Evolutionary conservation across 2,113 vertebrate genomes (phyloP).

Genomic region (Pluvianellus socialis): DNA sequence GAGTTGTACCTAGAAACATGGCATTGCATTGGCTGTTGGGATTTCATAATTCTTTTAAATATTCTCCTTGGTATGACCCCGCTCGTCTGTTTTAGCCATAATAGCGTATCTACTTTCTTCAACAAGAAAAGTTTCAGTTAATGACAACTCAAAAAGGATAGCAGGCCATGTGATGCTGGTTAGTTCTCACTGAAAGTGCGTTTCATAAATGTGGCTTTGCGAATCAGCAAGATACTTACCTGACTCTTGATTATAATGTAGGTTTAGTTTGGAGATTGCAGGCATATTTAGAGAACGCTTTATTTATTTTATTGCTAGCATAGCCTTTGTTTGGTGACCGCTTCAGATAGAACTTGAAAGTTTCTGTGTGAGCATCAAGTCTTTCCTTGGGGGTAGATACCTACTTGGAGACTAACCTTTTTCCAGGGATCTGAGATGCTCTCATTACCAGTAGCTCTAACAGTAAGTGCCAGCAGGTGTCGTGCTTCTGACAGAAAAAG

Average conservation of each 20-base stretch:
- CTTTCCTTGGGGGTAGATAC: not conserved
- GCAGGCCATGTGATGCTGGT: not conserved
- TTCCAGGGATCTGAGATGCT: not conserved
- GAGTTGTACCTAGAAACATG: no score
- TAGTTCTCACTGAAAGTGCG: not conserved
- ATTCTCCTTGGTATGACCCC: no score
- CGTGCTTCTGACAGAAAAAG: not conserved
- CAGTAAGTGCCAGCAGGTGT: conserved; percentile 44
- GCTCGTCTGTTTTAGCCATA: no score
- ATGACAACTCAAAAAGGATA: no score
- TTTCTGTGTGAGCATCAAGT: not conserved
- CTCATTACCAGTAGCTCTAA: not conserved
- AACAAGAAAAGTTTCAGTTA: no score
- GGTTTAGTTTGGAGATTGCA: not conserved
- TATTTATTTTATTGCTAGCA: not conserved
- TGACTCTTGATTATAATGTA: not conserved
- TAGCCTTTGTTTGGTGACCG: not conserved
- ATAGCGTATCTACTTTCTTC: no score
- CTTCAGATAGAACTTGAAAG: not conserved
- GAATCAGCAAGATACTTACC: not conserved
- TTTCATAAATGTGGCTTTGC: not conserved
- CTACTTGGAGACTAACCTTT: not conserved
- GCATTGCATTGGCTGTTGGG: no score
- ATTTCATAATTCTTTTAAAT: no score
- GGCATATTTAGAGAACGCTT: not conserved